Percentiles rank a stretch among this genome's conserved stretches.
Evolutionary conservation across 2,888 invertebrate species (phyloP).

Genomic region (Fissipunctia ypsillon): DNA sequence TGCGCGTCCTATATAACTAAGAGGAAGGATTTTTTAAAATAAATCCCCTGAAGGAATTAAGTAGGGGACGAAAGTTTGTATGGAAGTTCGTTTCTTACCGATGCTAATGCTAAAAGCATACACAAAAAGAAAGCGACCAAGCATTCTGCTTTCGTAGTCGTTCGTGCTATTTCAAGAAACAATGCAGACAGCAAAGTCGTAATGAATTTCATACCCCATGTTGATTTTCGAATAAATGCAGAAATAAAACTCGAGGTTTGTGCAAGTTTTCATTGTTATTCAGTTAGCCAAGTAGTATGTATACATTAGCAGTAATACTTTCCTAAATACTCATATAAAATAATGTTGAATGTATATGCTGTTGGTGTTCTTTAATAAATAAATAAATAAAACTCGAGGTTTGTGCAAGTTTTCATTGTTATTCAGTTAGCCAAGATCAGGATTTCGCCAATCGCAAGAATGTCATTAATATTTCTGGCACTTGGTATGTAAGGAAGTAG

Average conservation of each 20-base stretch:
- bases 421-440: too few relatives aligned
- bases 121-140: conserved; percentile 3
- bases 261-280: conserved; percentile 10
- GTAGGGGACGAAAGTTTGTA: background rate
- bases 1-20: background rate
- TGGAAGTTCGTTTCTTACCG: background rate
- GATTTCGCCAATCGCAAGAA: conserved; percentile 12
- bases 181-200: background rate
- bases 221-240: conserved; percentile 18
- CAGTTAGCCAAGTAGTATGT: too few relatives aligned
- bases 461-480: conserved; percentile 1
- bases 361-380: too few relatives aligned
- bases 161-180: conserved; percentile 34
- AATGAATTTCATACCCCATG: background rate
- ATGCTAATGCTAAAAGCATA: background rate
- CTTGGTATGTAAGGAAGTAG: background rate
- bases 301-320: too few relatives aligned
- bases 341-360: too few relatives aligned
- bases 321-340: too few relatives aligned
- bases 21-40: background rate
- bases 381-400: background rate
- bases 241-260: background rate
- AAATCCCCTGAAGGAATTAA: background rate
- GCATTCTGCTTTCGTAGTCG: background rate
- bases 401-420: conserved; percentile 11